phyloP scores from a whole-genome alignment of 2,113 vertebrate genomes.

The Platysteira castanea region DNA sequence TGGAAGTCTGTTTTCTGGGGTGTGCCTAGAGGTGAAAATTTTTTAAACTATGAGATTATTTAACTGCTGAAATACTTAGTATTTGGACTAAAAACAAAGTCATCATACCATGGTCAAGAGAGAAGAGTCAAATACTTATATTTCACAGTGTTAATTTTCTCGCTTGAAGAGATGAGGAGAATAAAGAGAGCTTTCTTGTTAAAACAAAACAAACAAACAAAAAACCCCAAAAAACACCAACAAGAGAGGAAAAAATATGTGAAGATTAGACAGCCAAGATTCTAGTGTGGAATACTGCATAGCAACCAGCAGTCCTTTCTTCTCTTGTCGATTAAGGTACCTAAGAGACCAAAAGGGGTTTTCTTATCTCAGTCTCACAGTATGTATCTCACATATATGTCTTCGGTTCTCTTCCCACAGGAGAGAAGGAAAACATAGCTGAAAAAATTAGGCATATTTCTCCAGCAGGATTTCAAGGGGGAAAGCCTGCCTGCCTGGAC shows the following conservation, averaged over 20 bases:
- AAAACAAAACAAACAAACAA: background rate
- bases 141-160: background rate
- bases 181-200: background rate
- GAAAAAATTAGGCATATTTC: background rate
- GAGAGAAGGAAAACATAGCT: background rate
- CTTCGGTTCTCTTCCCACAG: slow-evolving; percentile 4
- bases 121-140: background rate
- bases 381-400: background rate
- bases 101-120: background rate
- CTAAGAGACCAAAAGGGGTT: background rate
- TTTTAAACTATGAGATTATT: background rate
- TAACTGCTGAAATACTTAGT: background rate
- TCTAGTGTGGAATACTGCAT: background rate
- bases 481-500: background rate
- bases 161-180: background rate
- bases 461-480: background rate
- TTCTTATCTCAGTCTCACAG: background rate
- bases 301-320: background rate
- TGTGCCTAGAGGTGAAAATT: background rate
- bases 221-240: background rate
- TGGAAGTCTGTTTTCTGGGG: background rate
- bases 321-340: background rate
- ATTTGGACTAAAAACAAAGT: background rate
- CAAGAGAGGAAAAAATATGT: background rate
- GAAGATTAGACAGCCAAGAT: background rate